Base-by-base conservation (phyloP, 2,888 invertebrate genomes). In the Leptarthrus brevirostris region DNA sequence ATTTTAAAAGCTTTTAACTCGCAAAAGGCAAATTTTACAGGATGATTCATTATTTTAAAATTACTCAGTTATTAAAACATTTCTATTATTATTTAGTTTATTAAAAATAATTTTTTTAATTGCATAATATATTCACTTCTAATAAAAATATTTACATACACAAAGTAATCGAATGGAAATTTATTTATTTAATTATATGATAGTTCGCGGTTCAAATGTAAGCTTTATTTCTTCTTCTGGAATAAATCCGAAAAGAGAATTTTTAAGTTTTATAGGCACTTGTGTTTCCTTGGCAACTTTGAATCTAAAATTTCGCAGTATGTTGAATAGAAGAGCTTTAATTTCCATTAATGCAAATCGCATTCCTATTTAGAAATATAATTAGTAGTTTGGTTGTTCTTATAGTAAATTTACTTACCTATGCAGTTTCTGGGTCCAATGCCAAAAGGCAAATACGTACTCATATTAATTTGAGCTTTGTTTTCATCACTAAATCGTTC, bases 371-470 rank as follows among this genome's bases (percentile, higher is more conserved):
- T 6, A 3, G 1, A 49, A 49, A 49, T 24, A 47, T 8, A 24
- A 26, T 26, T 53, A 6, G 1, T 16, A 30, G 6, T 36, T 18
- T 0, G 1, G 12, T 47, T 22, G 10, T 1, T 24, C 8, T n/a
- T 8, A 26, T 1, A 8, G 24, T 53, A 34, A 3, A 22, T 16
- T 52, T 30, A 56, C 36, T n/a, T 74, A 84, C 89, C 91, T 69
- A 91, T 88, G 77, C 91, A 91, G 79, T 86, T 89, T 73, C 90
- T 86, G 1, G 88, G 90, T 3, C 91, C 91, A 0, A 84, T 40
- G 1, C 89, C 90, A 73, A 89, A 90, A 0, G 89, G 89, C 78
- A 87, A 77, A 75, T 87, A 89, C 0, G 86, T 81, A 52, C 84
- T 86, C 0, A 86, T 85, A n/a, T 83, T 78, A 16, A 87, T 86